Evolutionary conservation across 2,888 invertebrate genomes (phyloP).

Genomic region (Adineta ricciae): DNA sequence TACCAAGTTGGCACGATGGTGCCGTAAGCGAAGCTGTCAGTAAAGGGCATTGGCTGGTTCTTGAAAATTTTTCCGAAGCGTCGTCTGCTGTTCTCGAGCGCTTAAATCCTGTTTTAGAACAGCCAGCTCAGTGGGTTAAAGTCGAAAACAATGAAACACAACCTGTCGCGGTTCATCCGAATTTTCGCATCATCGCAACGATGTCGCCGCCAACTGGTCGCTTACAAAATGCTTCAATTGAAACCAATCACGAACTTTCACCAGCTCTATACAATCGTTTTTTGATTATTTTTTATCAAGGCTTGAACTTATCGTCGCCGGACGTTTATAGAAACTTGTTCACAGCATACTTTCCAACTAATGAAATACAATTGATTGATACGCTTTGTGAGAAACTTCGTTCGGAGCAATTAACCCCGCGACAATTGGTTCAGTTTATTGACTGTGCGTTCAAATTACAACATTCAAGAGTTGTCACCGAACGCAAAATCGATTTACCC

Average conservation of each 20-base stretch:
- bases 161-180: conserved; percentile 54
- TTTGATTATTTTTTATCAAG: neutral
- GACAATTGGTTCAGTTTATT: neutral
- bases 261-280: conserved; percentile 75
- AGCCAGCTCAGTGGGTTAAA: conserved; percentile 75
- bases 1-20: neutral
- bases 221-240: conserved; percentile 34
- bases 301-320: neutral
- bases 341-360: neutral
- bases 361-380: neutral
- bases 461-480: neutral
- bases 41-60: neutral
- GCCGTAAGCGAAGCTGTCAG: neutral
- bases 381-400: neutral
- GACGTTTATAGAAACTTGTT: neutral
- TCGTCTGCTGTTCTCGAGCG: conserved; percentile 71
- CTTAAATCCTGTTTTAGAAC: conserved; percentile 83
- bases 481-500: neutral
- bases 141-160: conserved; percentile 58
- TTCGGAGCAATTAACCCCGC: neutral
- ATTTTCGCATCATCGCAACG: conserved; percentile 87
- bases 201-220: conserved; percentile 99
- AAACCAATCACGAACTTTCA: conserved; percentile 66
- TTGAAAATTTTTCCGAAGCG: neutral
- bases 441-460: neutral